Conservation (phyloP, 1,140 invertebrate genomes). For the Drosophila cardini region DNA sequence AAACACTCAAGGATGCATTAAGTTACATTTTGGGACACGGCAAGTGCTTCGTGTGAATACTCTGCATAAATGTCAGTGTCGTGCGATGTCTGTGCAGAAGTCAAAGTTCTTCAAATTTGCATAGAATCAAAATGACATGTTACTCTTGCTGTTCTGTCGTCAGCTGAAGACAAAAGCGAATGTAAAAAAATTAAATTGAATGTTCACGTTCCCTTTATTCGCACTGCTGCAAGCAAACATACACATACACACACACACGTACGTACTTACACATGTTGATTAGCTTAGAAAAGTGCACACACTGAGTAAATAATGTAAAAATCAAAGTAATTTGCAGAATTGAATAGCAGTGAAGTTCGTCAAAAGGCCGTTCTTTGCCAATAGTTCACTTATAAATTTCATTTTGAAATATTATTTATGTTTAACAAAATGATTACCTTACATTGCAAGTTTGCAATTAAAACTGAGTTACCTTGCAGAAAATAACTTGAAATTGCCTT, state of each 20-base stretch:
- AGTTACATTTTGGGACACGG: constrained; percentile 41
- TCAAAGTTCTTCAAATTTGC: constrained; percentile 47
- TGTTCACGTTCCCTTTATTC: constrained; percentile 12
- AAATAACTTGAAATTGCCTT: too few relatives aligned
- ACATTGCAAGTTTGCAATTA: too few relatives aligned
- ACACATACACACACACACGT: not conserved
- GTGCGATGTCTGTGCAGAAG: constrained; percentile 29
- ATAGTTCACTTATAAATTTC: too few relatives aligned
- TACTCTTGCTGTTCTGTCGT: constrained; percentile 8
- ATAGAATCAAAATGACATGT: constrained; percentile 37
- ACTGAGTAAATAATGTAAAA: not conserved
- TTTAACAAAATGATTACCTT: too few relatives aligned
- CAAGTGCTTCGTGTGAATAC: constrained; percentile 27
- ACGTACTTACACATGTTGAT: constrained; percentile 1
- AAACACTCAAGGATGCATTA: constrained; percentile 43
- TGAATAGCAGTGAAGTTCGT: not conserved
- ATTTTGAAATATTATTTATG: too few relatives aligned
- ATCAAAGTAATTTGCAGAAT: not conserved
- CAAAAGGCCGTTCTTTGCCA: not conserved
- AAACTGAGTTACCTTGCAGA: too few relatives aligned
- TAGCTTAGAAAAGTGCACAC: not conserved
- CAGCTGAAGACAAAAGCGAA: constrained; percentile 14
- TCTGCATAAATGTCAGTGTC: constrained; percentile 39
- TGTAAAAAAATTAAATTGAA: constrained; percentile 31
- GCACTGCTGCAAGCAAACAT: not conserved